A percentile compares a stretch with the other conserved stretches of the same genome.
Conservation (phyloP, 2,888 invertebrate species). For the Tineola bisselliella region DNA sequence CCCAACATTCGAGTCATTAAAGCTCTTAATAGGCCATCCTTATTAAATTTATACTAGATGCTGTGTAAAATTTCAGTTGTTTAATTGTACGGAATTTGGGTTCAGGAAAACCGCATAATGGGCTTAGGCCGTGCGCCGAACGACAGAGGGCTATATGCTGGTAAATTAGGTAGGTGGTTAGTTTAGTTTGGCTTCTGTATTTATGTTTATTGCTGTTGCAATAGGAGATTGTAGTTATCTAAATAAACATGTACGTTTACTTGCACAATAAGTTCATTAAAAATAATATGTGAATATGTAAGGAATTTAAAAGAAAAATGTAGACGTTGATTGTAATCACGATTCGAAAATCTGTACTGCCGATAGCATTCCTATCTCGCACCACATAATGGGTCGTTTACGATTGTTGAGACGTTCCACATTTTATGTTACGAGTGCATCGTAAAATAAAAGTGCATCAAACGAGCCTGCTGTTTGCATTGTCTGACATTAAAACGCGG, state of each 20-base stretch:
- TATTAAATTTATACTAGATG: conserved; percentile 62
- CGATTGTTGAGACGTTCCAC: conserved; percentile 60
- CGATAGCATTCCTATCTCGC: conserved; percentile 21
- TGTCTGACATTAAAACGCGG: conserved; percentile 52
- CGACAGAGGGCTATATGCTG: background rate
- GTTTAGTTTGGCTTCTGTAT: background rate
- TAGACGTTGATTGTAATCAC: too few species aligned
- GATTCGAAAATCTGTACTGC: background rate
- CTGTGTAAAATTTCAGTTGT: conserved; percentile 62
- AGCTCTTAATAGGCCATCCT: conserved; percentile 56
- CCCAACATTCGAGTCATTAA: conserved; percentile 52
- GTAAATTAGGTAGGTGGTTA: conserved; percentile 12
- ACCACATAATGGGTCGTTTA: conserved; percentile 39
- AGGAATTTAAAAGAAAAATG: too few species aligned
- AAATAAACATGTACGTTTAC: too few species aligned
- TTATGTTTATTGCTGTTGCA: background rate
- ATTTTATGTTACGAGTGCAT: conserved; percentile 62
- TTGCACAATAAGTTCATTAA: too few species aligned
- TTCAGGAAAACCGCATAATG: conserved; percentile 47
- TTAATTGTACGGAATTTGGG: conserved; percentile 60
- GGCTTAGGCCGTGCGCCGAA: conserved; percentile 15
- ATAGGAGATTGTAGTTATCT: too few species aligned
- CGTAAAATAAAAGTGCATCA: conserved; percentile 68
- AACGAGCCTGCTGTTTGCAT: conserved; percentile 59
- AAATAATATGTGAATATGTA: too few species aligned